Conservation (phyloP, 2,113 vertebrate genomes). For the Ictalurus furcatus region DNA sequence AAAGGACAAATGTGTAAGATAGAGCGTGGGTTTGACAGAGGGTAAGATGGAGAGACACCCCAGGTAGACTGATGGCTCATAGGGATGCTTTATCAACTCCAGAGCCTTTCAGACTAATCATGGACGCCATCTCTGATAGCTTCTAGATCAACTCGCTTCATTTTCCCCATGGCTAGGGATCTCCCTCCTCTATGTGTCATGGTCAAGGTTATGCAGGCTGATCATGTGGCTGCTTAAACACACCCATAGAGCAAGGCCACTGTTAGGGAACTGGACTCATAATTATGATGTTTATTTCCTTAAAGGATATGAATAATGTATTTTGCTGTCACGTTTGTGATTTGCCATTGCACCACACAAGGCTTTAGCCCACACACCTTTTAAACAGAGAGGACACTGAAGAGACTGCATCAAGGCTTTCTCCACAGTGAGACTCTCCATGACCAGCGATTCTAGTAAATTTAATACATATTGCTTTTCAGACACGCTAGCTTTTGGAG, state of each 20-base stretch:
- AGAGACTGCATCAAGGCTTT: not conserved
- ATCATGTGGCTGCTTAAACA: constrained; percentile 26
- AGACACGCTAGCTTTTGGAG: not conserved
- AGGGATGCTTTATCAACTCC: constrained; percentile 38
- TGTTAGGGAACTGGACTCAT: constrained; percentile 5
- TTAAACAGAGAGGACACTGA: not conserved
- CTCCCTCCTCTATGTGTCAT: constrained; percentile 10
- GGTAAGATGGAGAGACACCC: constrained; percentile 16
- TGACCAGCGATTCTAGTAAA: not conserved
- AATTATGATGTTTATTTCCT: constrained; percentile 21
- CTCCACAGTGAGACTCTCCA: not conserved
- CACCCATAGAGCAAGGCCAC: not conserved
- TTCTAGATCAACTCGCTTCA: constrained; percentile 43
- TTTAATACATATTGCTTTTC: not conserved
- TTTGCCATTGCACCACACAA: constrained; percentile 12
- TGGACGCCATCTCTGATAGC: constrained; percentile 27
- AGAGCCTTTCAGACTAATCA: constrained; percentile 40
- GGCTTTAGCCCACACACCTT: not conserved
- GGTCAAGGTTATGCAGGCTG: constrained; percentile 30
- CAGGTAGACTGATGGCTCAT: constrained; percentile 18
- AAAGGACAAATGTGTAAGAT: not conserved
- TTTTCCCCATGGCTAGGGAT: constrained; percentile 3
- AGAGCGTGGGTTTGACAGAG: constrained; percentile 9
- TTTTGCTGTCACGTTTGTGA: constrained; percentile 13
- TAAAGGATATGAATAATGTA: constrained; percentile 18